These are phyloP conservation scores for Trididemnum clinides DNA, from an alignment of 23 tunicate genomes.

Conservation along the genomic window DNA sequence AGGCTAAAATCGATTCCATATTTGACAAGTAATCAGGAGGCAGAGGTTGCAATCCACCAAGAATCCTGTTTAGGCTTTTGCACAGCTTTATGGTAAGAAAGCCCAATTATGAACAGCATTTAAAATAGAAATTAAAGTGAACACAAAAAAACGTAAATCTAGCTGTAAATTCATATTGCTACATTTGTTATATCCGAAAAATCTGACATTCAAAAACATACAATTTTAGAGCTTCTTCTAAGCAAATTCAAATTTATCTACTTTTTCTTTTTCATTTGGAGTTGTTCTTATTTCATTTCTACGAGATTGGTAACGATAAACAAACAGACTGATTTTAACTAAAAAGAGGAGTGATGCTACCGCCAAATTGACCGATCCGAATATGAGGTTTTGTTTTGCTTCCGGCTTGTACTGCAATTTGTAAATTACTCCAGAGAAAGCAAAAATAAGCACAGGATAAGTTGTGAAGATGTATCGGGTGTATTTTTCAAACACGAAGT, in stretches of 20 bases:
- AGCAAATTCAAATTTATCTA: not conserved
- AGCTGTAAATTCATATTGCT: too few species aligned
- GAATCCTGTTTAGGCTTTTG: too few species aligned
- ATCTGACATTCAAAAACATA: too few species aligned
- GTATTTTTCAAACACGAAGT: constrained; percentile 22
- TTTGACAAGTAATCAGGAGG: too few species aligned
- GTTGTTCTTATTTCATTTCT: not conserved
- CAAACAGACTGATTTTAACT: not conserved
- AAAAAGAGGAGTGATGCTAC: not conserved
- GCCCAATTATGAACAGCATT: too few species aligned
- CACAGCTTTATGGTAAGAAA: too few species aligned
- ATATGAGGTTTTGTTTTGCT: not conserved
- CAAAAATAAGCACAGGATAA: constrained; percentile 45
- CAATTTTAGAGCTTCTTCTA: too few species aligned
- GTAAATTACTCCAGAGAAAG: constrained; percentile 19
- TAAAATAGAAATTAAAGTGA: too few species aligned
- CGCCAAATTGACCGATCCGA: not conserved
- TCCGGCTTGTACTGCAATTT: not conserved
- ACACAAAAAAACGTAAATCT: too few species aligned
- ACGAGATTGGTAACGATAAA: not conserved
- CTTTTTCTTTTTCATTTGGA: not conserved
- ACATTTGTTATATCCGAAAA: too few species aligned
- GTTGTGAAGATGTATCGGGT: constrained; percentile 32
- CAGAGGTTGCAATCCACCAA: too few species aligned
- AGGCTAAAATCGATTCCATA: too few species aligned